Percentiles rank a stretch among this genome's conserved stretches.
Conservation (phyloP, 2,888 invertebrate genomes). For the Cheilosia grossa region DNA sequence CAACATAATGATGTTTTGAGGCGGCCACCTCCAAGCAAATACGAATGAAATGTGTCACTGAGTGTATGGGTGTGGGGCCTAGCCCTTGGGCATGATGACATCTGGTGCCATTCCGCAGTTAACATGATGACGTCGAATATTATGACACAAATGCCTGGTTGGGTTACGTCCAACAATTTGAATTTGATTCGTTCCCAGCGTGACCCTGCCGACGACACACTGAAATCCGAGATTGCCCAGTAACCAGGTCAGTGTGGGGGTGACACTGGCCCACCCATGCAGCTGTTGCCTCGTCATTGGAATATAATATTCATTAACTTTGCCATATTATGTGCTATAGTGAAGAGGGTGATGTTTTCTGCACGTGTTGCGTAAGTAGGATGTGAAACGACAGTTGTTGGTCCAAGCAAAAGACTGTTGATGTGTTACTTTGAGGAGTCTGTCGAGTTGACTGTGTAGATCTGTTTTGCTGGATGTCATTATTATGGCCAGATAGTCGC, state of each 20-base stretch:
- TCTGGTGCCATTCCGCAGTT: constrained; percentile 62
- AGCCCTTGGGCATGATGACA: constrained; percentile 58
- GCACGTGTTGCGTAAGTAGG: not conserved
- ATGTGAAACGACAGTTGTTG: not conserved
- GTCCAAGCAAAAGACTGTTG: not conserved
- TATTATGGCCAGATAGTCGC: too few species aligned
- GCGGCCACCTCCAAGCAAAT: constrained; percentile 44
- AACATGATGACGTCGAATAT: constrained; percentile 68
- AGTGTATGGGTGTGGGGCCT: not conserved
- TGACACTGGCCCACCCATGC: constrained; percentile 51
- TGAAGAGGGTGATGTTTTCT: constrained; percentile 15
- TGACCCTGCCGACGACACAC: constrained; percentile 57
- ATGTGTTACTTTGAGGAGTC: too few species aligned
- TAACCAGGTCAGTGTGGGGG: constrained; percentile 36
- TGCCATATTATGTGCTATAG: constrained; percentile 44
- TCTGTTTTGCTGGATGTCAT: too few species aligned
- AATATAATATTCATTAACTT: constrained; percentile 68
- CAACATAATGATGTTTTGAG: constrained; percentile 52
- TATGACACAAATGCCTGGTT: constrained; percentile 65
- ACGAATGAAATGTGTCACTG: constrained; percentile 18
- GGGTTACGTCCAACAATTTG: constrained; percentile 66
- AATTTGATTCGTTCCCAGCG: constrained; percentile 66
- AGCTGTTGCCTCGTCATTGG: constrained; percentile 56
- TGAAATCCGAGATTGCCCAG: constrained; percentile 61
- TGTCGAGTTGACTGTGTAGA: too few species aligned